Percentiles rank a stretch among this genome's conserved stretches.
Conservation (phyloP, 2,888 invertebrate species). For the Cabera pusaria region DNA sequence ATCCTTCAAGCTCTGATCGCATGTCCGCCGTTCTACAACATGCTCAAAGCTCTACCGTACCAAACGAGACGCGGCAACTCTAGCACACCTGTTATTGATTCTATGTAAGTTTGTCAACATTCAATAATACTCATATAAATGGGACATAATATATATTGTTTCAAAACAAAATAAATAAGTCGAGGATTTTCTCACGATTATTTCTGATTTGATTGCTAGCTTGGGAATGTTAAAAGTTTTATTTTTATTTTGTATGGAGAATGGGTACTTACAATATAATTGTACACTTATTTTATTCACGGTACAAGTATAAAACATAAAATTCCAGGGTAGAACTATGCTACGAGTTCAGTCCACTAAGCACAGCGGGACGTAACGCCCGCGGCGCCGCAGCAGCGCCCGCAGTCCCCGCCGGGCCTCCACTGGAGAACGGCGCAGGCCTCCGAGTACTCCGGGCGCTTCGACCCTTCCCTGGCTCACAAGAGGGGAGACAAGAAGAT, state of each 20-base stretch:
- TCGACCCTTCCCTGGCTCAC: constrained; percentile 84
- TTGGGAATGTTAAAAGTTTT: no score
- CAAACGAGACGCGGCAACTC: constrained; percentile 84
- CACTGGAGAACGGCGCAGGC: constrained; percentile 95
- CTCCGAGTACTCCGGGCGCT: constrained; percentile 92
- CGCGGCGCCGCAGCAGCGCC: constrained; percentile 48
- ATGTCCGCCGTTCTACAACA: constrained; percentile 97
- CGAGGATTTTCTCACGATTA: no score
- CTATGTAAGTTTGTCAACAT: constrained; percentile 89
- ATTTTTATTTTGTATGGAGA: no score
- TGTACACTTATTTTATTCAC: no score
- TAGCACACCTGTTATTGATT: constrained; percentile 94
- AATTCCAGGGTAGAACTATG: constrained; percentile 87
- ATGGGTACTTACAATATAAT: no score
- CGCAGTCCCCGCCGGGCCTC: constrained; percentile 86
- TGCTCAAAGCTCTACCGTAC: constrained; percentile 90
- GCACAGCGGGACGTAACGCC: constrained; percentile 75
- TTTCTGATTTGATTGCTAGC: no score
- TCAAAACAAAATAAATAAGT: no score
- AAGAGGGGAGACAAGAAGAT: constrained; percentile 97
- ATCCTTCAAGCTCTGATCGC: constrained; percentile 96
- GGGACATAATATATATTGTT: no score
- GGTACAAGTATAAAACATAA: no score
- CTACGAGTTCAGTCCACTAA: constrained; percentile 89
- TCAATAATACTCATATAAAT: no score